phyloP scores from a whole-genome alignment of 2,888 invertebrate species.

The Phyllotreta striolata region DNA sequence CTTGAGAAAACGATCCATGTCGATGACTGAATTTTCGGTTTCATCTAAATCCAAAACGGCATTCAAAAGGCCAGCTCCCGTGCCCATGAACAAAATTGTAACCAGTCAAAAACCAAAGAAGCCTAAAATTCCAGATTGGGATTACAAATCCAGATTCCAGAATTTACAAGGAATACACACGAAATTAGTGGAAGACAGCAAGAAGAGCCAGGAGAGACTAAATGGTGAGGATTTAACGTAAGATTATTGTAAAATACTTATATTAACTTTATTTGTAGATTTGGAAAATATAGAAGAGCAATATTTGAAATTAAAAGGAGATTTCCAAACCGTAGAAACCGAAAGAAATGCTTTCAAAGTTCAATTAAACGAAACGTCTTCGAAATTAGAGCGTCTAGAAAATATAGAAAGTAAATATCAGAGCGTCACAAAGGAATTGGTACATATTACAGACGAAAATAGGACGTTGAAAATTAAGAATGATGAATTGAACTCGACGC shows the following conservation, averaged over 20 bases:
- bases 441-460: no score
- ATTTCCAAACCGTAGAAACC: background rate
- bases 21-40: background rate
- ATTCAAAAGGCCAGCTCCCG: slow-evolving; percentile 22
- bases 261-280: slow-evolving; percentile 6
- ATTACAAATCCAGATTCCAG: slow-evolving; percentile 67
- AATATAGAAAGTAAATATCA: no score
- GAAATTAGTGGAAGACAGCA: slow-evolving; percentile 64
- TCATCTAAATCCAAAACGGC: slow-evolving; percentile 10
- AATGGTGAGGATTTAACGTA: slow-evolving; percentile 34
- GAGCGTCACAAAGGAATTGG: no score
- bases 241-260: slow-evolving; percentile 7
- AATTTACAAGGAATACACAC: slow-evolving; percentile 70
- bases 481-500: background rate
- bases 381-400: no score
- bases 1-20: no score
- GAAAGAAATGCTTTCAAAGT: background rate
- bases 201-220: slow-evolving; percentile 61
- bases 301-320: background rate
- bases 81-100: slow-evolving; percentile 26
- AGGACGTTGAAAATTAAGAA: no score
- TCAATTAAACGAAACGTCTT: background rate
- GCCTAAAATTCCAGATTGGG: slow-evolving; percentile 49
- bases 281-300: background rate
- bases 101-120: slow-evolving; percentile 43